phyloP scores from a whole-genome alignment of 2,113 vertebrate species.

The Sapayoa aenigma region DNA sequence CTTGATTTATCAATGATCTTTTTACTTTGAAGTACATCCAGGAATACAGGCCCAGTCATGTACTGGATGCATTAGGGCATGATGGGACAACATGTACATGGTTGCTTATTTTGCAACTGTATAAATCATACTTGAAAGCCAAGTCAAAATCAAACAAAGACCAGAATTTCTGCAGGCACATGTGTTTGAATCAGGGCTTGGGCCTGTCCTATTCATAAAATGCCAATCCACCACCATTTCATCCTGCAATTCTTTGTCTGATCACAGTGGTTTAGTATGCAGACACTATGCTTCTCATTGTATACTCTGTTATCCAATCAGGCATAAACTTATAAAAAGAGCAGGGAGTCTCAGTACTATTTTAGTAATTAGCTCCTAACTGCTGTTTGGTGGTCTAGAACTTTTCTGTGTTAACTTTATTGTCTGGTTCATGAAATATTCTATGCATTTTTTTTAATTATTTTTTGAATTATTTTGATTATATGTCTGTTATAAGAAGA shows the following conservation, averaged over 20 bases:
- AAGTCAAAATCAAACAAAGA: rapidly evolving
- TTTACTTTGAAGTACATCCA: not conserved
- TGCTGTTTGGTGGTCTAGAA: not conserved
- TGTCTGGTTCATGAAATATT: not conserved
- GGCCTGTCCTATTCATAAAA: not conserved
- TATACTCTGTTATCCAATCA: not conserved
- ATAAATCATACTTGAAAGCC: not conserved
- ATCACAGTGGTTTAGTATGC: not conserved
- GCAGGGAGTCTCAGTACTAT: not conserved
- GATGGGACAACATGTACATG: not conserved
- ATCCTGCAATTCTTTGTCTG: not conserved
- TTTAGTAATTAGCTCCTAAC: not conserved
- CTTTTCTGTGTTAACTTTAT: not conserved
- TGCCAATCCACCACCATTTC: not conserved
- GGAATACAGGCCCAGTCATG: not conserved
- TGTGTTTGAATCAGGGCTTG: not conserved
- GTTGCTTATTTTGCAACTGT: not conserved
- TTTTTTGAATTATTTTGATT: not conserved
- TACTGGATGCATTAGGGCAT: not conserved
- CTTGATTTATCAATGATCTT: not conserved
- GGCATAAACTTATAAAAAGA: not conserved
- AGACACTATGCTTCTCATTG: not conserved
- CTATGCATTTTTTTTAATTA: not conserved
- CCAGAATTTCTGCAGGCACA: not conserved
- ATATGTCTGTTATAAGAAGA: not conserved